A percentile compares a stretch with the other conserved stretches of the same genome.
Evolutionary conservation across 1,140 invertebrate genomes (phyloP).

Genomic region (Zophobas atratus): DNA sequence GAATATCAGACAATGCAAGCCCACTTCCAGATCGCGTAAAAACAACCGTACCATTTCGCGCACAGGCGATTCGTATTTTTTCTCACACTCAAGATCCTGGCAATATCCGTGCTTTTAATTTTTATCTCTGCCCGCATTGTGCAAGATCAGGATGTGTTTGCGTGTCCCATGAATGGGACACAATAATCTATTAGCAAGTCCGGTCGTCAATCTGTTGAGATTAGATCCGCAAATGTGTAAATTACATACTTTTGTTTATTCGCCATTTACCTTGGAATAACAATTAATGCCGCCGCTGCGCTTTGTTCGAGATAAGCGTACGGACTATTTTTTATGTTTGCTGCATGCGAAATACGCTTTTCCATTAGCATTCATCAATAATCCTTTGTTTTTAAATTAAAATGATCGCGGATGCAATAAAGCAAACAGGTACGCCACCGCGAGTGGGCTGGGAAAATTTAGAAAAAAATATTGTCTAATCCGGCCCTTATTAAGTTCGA

Average conservation of each 20-base stretch:
- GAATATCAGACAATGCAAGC: no score
- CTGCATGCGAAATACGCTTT: slow-evolving; percentile 28
- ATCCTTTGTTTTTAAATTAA: slow-evolving; percentile 36
- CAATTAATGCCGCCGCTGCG: slow-evolving; percentile 11
- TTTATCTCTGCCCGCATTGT: no score
- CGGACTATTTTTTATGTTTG: slow-evolving; percentile 33
- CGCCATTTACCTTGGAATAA: slow-evolving; percentile 34
- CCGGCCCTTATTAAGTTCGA: not conserved
- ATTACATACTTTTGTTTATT: slow-evolving; percentile 19
- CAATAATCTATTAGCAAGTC: not conserved
- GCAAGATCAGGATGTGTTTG: slow-evolving; percentile 11
- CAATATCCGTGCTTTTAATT: no score
- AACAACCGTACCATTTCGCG: no score
- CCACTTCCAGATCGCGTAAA: no score
- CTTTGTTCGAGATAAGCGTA: slow-evolving; percentile 22
- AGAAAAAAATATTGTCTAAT: not conserved
- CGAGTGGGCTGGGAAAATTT: not conserved
- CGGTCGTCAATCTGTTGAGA: slow-evolving; percentile 10
- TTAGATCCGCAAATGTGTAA: slow-evolving; percentile 30
- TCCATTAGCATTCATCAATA: slow-evolving; percentile 38
- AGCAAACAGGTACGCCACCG: slow-evolving; percentile 25
- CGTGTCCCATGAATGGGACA: not conserved
- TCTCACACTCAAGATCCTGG: no score
- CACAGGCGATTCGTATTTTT: no score
- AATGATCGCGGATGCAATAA: slow-evolving; percentile 38